Conservation (phyloP, 2,797 vertebrate species). For the Dromococcyx pavoninus region DNA sequence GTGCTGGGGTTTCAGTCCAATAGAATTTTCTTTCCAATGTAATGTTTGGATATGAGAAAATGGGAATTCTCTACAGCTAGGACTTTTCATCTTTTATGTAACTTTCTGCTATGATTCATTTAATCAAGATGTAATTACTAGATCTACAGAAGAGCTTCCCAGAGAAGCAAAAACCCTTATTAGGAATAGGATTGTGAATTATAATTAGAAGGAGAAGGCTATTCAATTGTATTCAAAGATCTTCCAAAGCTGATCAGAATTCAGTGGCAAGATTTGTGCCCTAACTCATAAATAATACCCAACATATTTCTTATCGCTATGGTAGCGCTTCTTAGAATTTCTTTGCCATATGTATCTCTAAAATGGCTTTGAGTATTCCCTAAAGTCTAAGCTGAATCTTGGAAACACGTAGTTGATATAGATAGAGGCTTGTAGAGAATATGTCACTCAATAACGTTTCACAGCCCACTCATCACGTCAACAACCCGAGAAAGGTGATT, state of each 20-base stretch:
- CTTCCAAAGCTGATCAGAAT: not conserved
- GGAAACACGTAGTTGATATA: not conserved
- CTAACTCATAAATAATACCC: not conserved
- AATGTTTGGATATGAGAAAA: not conserved
- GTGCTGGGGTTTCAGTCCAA: accelerated
- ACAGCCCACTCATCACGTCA: not conserved
- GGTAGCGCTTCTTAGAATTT: not conserved
- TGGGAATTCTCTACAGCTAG: not conserved
- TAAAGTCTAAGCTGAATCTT: not conserved
- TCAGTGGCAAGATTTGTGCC: not conserved
- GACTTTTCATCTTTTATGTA: not conserved
- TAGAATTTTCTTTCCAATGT: not conserved
- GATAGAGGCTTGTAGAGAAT: not conserved
- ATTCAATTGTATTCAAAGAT: not conserved
- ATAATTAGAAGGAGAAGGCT: not conserved
- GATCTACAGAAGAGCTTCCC: not conserved
- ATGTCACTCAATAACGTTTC: not conserved
- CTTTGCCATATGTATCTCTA: not conserved
- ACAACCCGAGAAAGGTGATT: not conserved
- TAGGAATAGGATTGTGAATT: not conserved
- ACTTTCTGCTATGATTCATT: not conserved
- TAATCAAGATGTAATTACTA: not conserved
- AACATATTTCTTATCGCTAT: not conserved
- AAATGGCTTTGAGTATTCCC: not conserved
- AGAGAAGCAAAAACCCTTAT: not conserved